A percentile compares a stretch with the other conserved stretches of the same genome.
Conservation (phyloP, 1,140 invertebrate species). For the Paralvinella palmiformis region DNA sequence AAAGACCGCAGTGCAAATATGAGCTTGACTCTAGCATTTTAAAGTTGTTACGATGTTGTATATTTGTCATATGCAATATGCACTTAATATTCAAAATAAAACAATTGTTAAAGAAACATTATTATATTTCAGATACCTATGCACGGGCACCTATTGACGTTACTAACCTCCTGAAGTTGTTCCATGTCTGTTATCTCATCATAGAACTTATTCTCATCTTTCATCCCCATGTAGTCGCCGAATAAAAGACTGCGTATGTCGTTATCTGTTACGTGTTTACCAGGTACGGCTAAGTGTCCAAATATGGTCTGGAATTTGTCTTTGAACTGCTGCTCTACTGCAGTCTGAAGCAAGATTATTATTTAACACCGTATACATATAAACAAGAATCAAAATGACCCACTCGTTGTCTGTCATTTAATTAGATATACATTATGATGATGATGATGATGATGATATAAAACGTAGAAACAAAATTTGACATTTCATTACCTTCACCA, state of each 20-base stretch:
- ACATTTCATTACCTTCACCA: constrained; percentile 47
- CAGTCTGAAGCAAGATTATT: constrained; percentile 25
- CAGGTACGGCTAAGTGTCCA: constrained; percentile 33
- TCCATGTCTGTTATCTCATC: constrained; percentile 65
- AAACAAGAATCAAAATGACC: constrained; percentile 43
- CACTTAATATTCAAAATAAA: not conserved
- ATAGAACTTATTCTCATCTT: constrained; percentile 70
- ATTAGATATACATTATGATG: not conserved
- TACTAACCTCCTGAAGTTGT: constrained; percentile 69
- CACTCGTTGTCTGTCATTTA: constrained; percentile 53
- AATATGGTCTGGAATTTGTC: constrained; percentile 44
- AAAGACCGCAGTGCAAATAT: no score
- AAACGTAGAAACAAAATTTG: not conserved
- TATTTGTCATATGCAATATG: no score
- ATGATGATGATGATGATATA: not conserved
- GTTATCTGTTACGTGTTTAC: constrained; percentile 53
- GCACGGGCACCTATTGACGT: not conserved
- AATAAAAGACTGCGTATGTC: constrained; percentile 78
- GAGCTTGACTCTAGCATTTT: no score
- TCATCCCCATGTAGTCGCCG: constrained; percentile 82
- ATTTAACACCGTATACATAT: not conserved
- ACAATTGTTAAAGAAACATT: not conserved
- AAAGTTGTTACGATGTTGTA: no score
- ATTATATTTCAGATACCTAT: not conserved
- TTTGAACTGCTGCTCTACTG: constrained; percentile 43